Base-by-base conservation (phyloP, 2,888 invertebrate genomes). In the Apamea sordens region DNA sequence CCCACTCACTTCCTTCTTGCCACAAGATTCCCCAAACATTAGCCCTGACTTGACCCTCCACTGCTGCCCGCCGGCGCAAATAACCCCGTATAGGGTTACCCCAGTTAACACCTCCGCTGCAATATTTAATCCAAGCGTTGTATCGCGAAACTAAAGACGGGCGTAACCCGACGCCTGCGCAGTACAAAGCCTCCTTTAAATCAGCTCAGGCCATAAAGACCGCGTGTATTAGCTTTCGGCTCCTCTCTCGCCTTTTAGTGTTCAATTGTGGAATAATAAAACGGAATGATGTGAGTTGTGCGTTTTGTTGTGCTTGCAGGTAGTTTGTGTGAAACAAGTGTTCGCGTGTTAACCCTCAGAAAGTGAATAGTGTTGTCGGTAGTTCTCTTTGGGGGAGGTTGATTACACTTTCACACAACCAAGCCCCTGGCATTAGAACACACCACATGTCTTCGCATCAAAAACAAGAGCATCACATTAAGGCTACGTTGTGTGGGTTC, bases 171-270 rank as follows among this genome's bases (percentile, higher is more conserved):
- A 93, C 89, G 86, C 91, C 79, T 76, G 87, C 89, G 85, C 86
- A 93, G 64, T 64, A 85, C 91, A 92, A 93, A 92, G 92, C 84
- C 82, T 85, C 88, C 83, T 90, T 91, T 85, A 89, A 89, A 89
- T 84, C 81, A 85, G 89, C 90, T 81, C 84, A 82, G 76, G 77
- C 80, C 80, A 83, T 86, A 86, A 88, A 86, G 85, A 84, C 88
- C 77, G 81, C 64, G 76, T 86, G 92, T 89, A 91, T 92, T 92
- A 88, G 89, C 90, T 90, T 92, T 86, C 86, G 80, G 83, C 71
- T 82, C 65, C 77, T 78, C 77, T 83, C 82, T 82, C 88, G 88
- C 80, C 88, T 88, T 86, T 76, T 88, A 88, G 76, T 86, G 84
- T 86, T 86, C 72, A 79, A 84, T 86, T 83, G 82, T 85, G 79